Base-by-base conservation (phyloP, 2,888 invertebrate species). In the Epinotia brunnichana region DNA sequence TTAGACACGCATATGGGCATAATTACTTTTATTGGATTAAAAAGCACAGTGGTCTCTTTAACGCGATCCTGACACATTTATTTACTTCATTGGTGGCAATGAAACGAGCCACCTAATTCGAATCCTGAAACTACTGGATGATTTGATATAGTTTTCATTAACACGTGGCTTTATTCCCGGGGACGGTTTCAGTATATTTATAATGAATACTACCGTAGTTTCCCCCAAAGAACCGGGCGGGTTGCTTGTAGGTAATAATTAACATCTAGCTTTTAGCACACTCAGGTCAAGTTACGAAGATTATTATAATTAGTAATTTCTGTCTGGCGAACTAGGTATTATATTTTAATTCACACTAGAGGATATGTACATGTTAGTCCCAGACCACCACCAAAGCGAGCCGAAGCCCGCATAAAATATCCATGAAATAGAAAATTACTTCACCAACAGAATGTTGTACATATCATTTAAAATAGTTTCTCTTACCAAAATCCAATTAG, bases 1-100 rank as follows among this genome's bases (percentile, higher is more conserved):
- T 59, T 51, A 68, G 68, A 69, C 69, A 73, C 73, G 73, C 73
- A 69, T 63, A 51, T 39, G 63, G 54, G 41, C 51, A 63, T 69
- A 69, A 73, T 73, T 73, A 73, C 39, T 41, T 62, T 19, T 69
- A 73, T 69, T 69, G 69, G 63, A 73, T 69, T 69, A 73, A 71
- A 63, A 69, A n/a, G 7, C 70, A 69, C 57, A 7, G 68, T 63
- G 69, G 69, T 59, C 15, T 21, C n/a, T 51, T 21, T 41, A 24
- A n/a, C 4, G 39, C 9, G 39, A n/a, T n/a, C 9, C 9, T 24
- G n/a, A n/a, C n/a, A 24, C 11, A 48, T 19, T 39, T 39, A 2
- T 9, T 35, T 59, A n/a, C n/a, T 0, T 35, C 10, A 35, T 5
- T n/a, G n/a, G 5, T n/a, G 48, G 2, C 7, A 48, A 13, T n/a